Conservation (phyloP, 2,888 invertebrate species). For the Corythucha ciliata region DNA sequence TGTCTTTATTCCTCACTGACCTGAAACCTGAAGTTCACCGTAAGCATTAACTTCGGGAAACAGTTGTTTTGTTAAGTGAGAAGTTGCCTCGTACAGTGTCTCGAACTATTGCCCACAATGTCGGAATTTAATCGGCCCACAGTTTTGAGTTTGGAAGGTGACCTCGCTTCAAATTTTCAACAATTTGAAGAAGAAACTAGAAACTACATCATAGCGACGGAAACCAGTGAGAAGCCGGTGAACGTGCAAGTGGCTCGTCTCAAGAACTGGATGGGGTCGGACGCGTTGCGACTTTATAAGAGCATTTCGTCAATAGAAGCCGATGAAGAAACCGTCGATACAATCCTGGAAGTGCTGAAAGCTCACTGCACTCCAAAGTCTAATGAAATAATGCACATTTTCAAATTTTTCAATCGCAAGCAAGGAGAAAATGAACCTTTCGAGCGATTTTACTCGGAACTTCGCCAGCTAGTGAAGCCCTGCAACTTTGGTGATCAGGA, state of each 20-base stretch:
- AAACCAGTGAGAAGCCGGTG: constrained; percentile 21
- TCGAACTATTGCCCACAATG: too few species aligned
- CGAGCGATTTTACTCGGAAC: constrained; percentile 21
- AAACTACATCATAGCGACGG: constrained; percentile 16
- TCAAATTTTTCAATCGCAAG: constrained; percentile 24
- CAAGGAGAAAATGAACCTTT: constrained; percentile 25
- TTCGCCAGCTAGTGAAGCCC: too few species aligned
- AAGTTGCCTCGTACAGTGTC: too few species aligned
- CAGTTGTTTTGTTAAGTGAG: too few species aligned
- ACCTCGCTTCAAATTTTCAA: too few species aligned
- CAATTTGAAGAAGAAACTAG: too few species aligned
- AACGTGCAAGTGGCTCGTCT: constrained; percentile 21
- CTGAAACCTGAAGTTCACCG: too few species aligned
- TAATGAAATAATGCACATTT: constrained; percentile 27
- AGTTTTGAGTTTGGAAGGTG: too few species aligned
- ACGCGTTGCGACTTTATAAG: constrained; percentile 11
- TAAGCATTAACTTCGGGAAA: too few species aligned
- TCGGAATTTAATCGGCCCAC: too few species aligned
- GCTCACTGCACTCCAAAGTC: constrained; percentile 23
- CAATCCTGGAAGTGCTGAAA: constrained; percentile 23
- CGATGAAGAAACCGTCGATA: constrained; percentile 11
- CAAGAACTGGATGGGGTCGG: constrained; percentile 17
- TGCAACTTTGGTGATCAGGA: constrained; percentile 25
- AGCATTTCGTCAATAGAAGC: constrained; percentile 2
- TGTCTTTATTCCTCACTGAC: too few species aligned